phyloP scores from a whole-genome alignment of 2,113 vertebrate genomes.

The Anarhynchus alexandrinus region DNA sequence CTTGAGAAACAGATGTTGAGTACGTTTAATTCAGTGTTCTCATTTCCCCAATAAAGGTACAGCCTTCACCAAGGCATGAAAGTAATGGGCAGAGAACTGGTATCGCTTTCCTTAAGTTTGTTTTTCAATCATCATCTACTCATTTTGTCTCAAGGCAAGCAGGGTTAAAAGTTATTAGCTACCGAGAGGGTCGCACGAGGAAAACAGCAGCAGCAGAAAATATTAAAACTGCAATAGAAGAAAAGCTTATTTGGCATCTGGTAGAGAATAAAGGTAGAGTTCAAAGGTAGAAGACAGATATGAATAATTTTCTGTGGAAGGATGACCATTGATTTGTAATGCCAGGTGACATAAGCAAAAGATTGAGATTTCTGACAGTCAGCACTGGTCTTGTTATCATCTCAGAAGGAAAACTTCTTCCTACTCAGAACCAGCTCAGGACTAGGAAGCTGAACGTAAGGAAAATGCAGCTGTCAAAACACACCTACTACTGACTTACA shows the following conservation, averaged over 20 bases:
- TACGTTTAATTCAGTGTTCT: not conserved
- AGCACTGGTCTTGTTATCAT: not conserved
- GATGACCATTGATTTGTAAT: not conserved
- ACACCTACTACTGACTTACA: not conserved
- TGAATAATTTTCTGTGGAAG: not conserved
- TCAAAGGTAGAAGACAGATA: not conserved
- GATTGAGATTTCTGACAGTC: not conserved
- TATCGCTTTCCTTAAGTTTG: not conserved
- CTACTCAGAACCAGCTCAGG: not conserved
- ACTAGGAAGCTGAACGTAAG: not conserved
- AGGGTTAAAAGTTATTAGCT: not conserved
- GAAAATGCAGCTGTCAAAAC: slow-evolving; percentile 16
- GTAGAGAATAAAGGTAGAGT: not conserved
- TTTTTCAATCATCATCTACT: not conserved
- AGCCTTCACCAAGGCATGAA: not conserved
- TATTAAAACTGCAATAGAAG: not conserved
- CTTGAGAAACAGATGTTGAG: slow-evolving; percentile 27
- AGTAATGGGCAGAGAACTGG: not conserved
- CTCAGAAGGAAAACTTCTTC: not conserved
- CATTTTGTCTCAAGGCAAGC: not conserved
- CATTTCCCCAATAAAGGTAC: not conserved
- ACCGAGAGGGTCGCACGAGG: not conserved
- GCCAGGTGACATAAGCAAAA: not conserved
- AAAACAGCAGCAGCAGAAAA: not conserved
- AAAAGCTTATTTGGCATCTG: not conserved